Percentiles rank a stretch among this genome's conserved stretches.
Conservation (phyloP, 2,888 invertebrate species). For the Athalia cordata region DNA sequence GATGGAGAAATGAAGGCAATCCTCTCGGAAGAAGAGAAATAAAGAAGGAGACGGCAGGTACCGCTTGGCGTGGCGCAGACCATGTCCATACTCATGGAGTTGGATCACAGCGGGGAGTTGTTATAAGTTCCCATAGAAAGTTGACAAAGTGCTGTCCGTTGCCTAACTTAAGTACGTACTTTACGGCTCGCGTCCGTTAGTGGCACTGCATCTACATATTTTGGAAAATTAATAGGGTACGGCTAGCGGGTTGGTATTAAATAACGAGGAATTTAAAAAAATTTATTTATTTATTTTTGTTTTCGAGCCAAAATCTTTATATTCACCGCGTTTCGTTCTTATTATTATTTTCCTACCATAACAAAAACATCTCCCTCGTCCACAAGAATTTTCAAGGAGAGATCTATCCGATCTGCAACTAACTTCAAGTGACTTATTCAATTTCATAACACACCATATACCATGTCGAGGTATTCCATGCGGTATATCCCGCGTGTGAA, state of each 20-base stretch:
- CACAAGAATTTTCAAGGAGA: too few relatives aligned
- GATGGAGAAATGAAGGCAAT: conserved; percentile 37
- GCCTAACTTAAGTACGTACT: conserved; percentile 49
- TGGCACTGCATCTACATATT: conserved; percentile 46
- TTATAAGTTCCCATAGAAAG: conserved; percentile 49
- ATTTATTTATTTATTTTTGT: neutral
- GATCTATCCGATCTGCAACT: neutral
- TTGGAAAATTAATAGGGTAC: conserved; percentile 48
- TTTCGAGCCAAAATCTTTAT: neutral
- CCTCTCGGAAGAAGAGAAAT: conserved; percentile 45
- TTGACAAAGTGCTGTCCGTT: conserved; percentile 49
- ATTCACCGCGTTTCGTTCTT: neutral
- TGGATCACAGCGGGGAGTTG: conserved; percentile 49
- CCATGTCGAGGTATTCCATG: neutral
- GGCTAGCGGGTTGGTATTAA: conserved; percentile 44
- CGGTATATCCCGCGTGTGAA: conserved; percentile 21
- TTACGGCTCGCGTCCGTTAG: conserved; percentile 47
- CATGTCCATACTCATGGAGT: conserved; percentile 47
- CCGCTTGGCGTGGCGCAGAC: conserved; percentile 44
- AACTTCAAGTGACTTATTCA: neutral
- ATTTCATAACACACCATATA: neutral
- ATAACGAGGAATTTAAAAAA: conserved; percentile 38
- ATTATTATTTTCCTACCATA: neutral
- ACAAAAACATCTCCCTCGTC: neutral
- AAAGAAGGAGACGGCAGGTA: conserved; percentile 45